phyloP scores from a whole-genome alignment of 1,140 invertebrate species.

The Neodiprion fabricii region DNA sequence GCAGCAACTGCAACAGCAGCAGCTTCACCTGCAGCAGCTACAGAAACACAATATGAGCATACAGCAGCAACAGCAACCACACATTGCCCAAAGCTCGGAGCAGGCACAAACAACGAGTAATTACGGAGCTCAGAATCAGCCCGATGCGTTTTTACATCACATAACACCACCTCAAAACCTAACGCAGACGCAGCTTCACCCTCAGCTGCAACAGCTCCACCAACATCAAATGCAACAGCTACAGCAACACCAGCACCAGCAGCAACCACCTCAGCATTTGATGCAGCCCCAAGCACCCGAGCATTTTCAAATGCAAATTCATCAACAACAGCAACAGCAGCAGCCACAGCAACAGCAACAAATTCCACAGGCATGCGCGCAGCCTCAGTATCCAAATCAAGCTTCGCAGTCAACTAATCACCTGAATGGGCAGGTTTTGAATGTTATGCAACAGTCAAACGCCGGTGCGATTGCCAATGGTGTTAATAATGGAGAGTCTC shows the following conservation, averaged over 20 bases:
- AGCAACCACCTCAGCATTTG: slow-evolving; percentile 44
- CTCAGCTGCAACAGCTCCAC: slow-evolving; percentile 50
- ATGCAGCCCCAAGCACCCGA: slow-evolving; percentile 48
- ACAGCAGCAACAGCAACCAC: slow-evolving; percentile 47
- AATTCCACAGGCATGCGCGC: slow-evolving; percentile 47
- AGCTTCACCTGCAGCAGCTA: slow-evolving; percentile 43
- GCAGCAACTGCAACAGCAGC: slow-evolving; percentile 32
- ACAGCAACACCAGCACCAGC: slow-evolving; percentile 44
- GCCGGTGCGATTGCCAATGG: slow-evolving; percentile 41
- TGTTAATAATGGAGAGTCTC: slow-evolving; percentile 43
- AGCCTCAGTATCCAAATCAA: slow-evolving; percentile 49
- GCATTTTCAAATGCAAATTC: slow-evolving; percentile 53
- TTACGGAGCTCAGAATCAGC: slow-evolving; percentile 44
- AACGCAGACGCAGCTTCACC: slow-evolving; percentile 37
- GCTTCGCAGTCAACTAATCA: slow-evolving; percentile 22
- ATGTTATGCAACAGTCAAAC: slow-evolving; percentile 48
- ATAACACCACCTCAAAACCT: slow-evolving; percentile 45
- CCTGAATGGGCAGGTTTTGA: slow-evolving; percentile 44
- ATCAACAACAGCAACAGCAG: slow-evolving; percentile 49
- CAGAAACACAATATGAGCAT: background rate
- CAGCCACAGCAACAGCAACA: slow-evolving; percentile 49
- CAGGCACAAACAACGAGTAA: slow-evolving; percentile 40
- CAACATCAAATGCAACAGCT: slow-evolving; percentile 44
- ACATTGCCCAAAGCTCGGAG: slow-evolving; percentile 45
- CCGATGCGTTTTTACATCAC: slow-evolving; percentile 51